Evolutionary conservation across 2,113 vertebrate species (phyloP).

Genomic region (Eurypyga helias): DNA sequence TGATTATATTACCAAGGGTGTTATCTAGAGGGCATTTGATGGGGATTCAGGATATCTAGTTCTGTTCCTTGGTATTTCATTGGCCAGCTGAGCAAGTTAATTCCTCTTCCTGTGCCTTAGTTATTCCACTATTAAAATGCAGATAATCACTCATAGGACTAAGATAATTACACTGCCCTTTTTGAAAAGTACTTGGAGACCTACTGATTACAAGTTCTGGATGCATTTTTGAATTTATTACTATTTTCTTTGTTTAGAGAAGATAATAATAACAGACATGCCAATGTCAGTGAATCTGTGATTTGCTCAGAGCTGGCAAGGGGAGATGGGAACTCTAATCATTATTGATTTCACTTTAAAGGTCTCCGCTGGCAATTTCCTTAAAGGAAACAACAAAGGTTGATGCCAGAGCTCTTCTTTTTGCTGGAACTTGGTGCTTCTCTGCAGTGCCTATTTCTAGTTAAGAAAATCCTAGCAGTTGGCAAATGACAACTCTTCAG

Average conservation of each 20-base stretch:
- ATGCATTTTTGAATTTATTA: not conserved
- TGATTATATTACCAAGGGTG: slow-evolving; percentile 20
- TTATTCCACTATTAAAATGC: not conserved
- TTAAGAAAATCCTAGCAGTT: slow-evolving; percentile 37
- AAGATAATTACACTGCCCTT: not conserved
- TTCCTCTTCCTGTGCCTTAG: not conserved
- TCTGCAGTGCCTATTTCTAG: slow-evolving; percentile 27
- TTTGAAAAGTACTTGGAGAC: not conserved
- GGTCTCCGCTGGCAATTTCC: slow-evolving; percentile 14
- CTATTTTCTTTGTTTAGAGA: not conserved
- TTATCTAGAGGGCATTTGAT: slow-evolving; percentile 21
- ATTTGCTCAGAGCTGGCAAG: not conserved
- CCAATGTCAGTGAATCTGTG: not conserved
- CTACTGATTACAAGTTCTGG: not conserved
- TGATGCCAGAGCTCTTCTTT: slow-evolving; percentile 5
- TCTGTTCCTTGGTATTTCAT: not conserved
- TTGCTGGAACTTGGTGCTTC: slow-evolving; percentile 4
- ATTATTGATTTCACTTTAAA: slow-evolving; percentile 15
- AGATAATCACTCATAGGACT: not conserved
- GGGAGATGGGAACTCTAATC: not conserved
- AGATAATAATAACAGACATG: not conserved
- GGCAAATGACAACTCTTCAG: slow-evolving; percentile 38
- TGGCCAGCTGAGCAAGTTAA: not conserved
- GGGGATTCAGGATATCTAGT: not conserved
- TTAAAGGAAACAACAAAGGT: slow-evolving; percentile 20